A percentile compares a stretch with the other conserved stretches of the same genome.
These are phyloP conservation scores for Acanthoscelides obtectus DNA, from an alignment of 2,888 invertebrate genomes.

Conservation along the genomic window DNA sequence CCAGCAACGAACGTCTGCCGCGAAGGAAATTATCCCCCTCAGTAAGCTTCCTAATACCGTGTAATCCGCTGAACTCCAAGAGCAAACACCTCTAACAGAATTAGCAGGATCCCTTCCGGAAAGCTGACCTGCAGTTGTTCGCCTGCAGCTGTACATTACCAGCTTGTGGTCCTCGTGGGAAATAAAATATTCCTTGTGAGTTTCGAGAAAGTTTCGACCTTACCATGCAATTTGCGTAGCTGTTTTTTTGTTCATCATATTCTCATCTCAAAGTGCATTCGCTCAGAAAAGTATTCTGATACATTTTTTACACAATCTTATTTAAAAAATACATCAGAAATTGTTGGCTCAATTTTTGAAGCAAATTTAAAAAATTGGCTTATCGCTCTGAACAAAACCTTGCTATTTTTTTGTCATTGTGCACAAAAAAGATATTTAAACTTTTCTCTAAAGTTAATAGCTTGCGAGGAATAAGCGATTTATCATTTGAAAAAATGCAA, in stretches of 20 bases:
- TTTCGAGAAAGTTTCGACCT: background rate
- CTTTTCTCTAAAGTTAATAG: too few species aligned
- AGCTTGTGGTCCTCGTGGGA: background rate
- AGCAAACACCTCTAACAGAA: background rate
- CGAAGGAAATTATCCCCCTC: background rate
- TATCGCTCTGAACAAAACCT: too few species aligned
- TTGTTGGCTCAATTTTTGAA: too few species aligned
- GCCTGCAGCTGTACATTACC: background rate
- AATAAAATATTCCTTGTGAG: background rate
- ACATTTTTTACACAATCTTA: too few species aligned
- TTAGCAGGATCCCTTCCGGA: background rate
- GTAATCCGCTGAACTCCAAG: background rate
- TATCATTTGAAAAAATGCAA: too few species aligned
- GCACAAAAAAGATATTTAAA: too few species aligned
- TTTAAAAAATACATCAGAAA: too few species aligned
- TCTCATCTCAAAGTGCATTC: too few species aligned
- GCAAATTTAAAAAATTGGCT: too few species aligned
- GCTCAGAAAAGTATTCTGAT: too few species aligned
- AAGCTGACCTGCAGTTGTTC: background rate
- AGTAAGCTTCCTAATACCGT: background rate
- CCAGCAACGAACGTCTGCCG: background rate
- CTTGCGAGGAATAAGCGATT: too few species aligned
- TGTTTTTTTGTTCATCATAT: background rate
- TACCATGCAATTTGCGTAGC: background rate
- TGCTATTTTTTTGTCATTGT: too few species aligned